Evolutionary conservation across 2,797 vertebrate genomes (phyloP).

Genomic region (Pampus argenteus): DNA sequence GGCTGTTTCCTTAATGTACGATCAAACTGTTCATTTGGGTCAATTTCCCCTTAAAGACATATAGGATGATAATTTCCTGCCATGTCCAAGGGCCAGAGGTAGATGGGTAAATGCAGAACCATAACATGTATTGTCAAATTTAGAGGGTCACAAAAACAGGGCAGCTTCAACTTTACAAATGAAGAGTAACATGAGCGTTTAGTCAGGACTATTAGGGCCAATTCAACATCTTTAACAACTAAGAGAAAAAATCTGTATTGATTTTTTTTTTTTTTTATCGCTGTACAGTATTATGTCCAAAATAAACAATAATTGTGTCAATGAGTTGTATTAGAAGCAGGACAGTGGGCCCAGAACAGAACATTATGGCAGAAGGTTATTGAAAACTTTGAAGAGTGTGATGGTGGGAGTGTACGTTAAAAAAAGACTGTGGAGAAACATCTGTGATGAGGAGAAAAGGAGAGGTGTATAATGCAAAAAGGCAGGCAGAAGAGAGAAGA

Average conservation of each 20-base stretch:
- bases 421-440: not conserved
- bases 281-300: not conserved
- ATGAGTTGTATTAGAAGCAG: not conserved
- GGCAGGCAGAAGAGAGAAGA: not conserved
- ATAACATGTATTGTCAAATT: constrained; percentile 15
- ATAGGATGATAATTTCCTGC: constrained; percentile 28
- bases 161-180: constrained; percentile 9
- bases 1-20: constrained; percentile 36
- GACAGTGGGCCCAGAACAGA: not conserved
- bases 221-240: constrained; percentile 4
- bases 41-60: constrained; percentile 43
- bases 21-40: constrained; percentile 45
- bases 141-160: constrained; percentile 13
- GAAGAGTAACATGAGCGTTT: not conserved
- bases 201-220: not conserved
- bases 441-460: not conserved
- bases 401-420: not conserved
- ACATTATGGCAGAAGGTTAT: not conserved
- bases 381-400: not conserved
- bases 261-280: no score
- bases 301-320: not conserved
- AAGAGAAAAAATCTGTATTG: not conserved
- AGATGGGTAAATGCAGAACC: constrained; percentile 22
- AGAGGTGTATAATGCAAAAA: not conserved
- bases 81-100: constrained; percentile 27